Evolutionary conservation across 2,797 vertebrate genomes (phyloP).

Genomic region (Sebastes trivittatus): DNA sequence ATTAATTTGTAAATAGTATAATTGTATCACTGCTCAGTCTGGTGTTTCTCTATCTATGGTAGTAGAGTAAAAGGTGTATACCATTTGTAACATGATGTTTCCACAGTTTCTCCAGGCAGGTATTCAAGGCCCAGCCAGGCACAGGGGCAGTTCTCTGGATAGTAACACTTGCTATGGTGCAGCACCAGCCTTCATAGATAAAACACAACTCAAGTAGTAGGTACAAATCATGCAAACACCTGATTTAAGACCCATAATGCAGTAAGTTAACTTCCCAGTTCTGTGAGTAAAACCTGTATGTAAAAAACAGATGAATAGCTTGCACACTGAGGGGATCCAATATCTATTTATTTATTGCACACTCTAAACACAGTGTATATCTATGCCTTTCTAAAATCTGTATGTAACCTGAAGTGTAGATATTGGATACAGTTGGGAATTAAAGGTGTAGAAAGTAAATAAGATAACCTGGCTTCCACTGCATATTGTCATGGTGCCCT

Average conservation of each 20-base stretch:
- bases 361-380: no score
- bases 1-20: background rate
- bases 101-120: slow-evolving; percentile 93
- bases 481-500: background rate
- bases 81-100: slow-evolving; percentile 96
- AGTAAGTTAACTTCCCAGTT: background rate
- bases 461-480: background rate
- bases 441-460: background rate
- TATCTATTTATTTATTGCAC: no score
- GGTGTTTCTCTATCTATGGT: background rate
- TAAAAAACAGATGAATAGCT: no score
- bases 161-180: slow-evolving; percentile 89
- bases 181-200: slow-evolving; percentile 77
- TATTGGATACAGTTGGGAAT: background rate
- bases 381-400: background rate
- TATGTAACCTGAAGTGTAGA: background rate
- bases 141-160: slow-evolving; percentile 97
- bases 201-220: slow-evolving; percentile 17
- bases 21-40: background rate
- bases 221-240: background rate
- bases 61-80: slow-evolving; percentile 60
- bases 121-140: slow-evolving; percentile 97
- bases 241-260: background rate
- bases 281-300: background rate
- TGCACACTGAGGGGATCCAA: no score